phyloP scores from a whole-genome alignment of 2,113 vertebrate species.

The Atherinomorus stipes region DNA sequence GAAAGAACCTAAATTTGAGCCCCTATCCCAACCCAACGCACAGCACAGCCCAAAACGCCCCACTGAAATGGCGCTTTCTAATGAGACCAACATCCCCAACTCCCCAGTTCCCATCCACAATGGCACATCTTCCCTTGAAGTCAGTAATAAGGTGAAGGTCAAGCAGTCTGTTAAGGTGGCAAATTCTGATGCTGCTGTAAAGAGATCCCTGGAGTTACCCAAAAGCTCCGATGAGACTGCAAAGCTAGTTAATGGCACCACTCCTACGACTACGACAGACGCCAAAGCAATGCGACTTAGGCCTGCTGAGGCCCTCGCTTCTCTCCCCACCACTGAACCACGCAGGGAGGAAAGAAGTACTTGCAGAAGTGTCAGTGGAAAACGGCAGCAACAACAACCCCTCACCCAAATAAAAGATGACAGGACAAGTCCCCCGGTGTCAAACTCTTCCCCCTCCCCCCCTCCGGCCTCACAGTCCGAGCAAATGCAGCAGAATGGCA shows the following conservation, averaged over 20 bases:
- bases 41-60: conserved; percentile 80
- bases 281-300: conserved; percentile 76
- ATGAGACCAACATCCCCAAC: conserved; percentile 62
- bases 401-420: conserved; percentile 86
- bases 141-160: conserved; percentile 81
- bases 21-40: conserved; percentile 15
- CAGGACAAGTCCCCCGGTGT: conserved; percentile 65
- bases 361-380: conserved; percentile 78
- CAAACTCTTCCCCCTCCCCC: conserved; percentile 76
- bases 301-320: conserved; percentile 76
- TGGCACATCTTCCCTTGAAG: conserved; percentile 76
- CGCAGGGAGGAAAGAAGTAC: conserved; percentile 86
- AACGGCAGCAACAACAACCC: conserved; percentile 80
- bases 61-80: conserved; percentile 81
- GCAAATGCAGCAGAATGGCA: conserved; percentile 82
- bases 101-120: conserved; percentile 51
- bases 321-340: conserved; percentile 71
- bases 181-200: conserved; percentile 79
- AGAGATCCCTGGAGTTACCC: conserved; percentile 69
- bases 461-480: conserved; percentile 71
- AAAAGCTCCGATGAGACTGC: conserved; percentile 55
- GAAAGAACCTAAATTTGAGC: conserved; percentile 71
- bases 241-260: conserved; percentile 77
- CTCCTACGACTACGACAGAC: conserved; percentile 61
- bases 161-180: conserved; percentile 81